These are phyloP conservation scores for Drosophila willistoni DNA, from an alignment of 1,140 invertebrate genomes.

Conservation along the genomic window DNA sequence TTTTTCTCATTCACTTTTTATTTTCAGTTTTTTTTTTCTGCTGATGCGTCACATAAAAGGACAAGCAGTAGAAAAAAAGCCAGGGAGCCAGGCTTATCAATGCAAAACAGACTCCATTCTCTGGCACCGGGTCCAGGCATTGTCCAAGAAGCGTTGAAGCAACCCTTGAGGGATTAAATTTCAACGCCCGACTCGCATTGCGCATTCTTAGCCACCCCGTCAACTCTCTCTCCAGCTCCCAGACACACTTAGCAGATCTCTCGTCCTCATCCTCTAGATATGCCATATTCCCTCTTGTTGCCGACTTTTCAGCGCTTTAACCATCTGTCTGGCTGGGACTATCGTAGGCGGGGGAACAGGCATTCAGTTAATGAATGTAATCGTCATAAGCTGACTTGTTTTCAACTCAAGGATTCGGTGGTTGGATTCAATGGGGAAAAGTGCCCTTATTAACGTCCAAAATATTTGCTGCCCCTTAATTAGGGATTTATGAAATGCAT, in stretches of 20 bases:
- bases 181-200: constrained; percentile 73
- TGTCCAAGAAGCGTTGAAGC: constrained; percentile 72
- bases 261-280: constrained; percentile 5
- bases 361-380: constrained; percentile 78
- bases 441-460: constrained; percentile 3
- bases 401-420: neutral
- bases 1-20: constrained; percentile 22
- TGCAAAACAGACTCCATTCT: constrained; percentile 69
- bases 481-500: constrained; percentile 6
- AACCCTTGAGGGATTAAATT: constrained; percentile 81
- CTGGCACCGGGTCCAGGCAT: constrained; percentile 25
- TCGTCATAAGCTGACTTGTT: constrained; percentile 73
- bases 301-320: constrained; percentile 65
- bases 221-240: neutral
- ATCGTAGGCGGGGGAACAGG: constrained; percentile 27
- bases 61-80: constrained; percentile 26
- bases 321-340: constrained; percentile 37
- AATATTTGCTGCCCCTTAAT: constrained; percentile 11
- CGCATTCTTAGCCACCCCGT: constrained; percentile 64
- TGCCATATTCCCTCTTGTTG: constrained; percentile 26
- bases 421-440: constrained; percentile 17
- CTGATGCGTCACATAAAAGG: constrained; percentile 68
- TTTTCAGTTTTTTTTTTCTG: constrained; percentile 44
- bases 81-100: constrained; percentile 64
- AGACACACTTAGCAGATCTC: constrained; percentile 36